phyloP scores from a whole-genome alignment of 2,113 vertebrate species.

The Pangasianodon hypophthalmus region DNA sequence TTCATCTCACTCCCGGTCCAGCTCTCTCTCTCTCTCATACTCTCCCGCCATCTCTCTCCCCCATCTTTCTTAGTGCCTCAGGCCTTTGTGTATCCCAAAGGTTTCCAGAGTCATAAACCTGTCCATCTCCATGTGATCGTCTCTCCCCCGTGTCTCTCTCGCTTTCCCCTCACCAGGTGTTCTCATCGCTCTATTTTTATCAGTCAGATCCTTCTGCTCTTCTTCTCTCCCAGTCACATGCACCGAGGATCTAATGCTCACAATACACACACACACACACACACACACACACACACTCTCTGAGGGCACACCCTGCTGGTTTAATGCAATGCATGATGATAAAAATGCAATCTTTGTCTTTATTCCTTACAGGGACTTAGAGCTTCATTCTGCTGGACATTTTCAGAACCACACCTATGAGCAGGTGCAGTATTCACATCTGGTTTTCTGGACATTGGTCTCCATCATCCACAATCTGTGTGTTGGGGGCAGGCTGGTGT shows the following conservation, averaged over 20 bases:
- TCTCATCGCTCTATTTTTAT: constrained; percentile 29
- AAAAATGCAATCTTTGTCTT: neutral
- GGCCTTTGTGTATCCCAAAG: constrained; percentile 38
- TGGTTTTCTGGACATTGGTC: neutral
- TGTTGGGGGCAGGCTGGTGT: neutral
- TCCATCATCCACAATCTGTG: too few relatives aligned
- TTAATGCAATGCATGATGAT: constrained; percentile 3
- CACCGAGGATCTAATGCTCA: neutral
- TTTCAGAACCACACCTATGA: neutral
- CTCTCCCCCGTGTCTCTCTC: constrained; percentile 22
- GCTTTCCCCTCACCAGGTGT: constrained; percentile 26
- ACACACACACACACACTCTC: constrained; percentile 9
- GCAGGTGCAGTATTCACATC: neutral
- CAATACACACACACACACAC: neutral
- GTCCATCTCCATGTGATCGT: constrained; percentile 22
- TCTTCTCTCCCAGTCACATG: constrained; percentile 1
- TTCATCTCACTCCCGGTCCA: neutral
- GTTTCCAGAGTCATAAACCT: constrained; percentile 41
- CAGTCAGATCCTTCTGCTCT: constrained; percentile 3
- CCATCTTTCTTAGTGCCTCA: constrained; percentile 33
- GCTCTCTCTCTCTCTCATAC: neutral
- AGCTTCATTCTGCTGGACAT: neutral
- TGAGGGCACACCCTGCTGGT: constrained; percentile 17
- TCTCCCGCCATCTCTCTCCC: neutral
- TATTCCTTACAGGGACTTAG: too few relatives aligned